Evolutionary conservation across 2,888 invertebrate species (phyloP).

Genomic region (Euspilapteryx auroguttella): DNA sequence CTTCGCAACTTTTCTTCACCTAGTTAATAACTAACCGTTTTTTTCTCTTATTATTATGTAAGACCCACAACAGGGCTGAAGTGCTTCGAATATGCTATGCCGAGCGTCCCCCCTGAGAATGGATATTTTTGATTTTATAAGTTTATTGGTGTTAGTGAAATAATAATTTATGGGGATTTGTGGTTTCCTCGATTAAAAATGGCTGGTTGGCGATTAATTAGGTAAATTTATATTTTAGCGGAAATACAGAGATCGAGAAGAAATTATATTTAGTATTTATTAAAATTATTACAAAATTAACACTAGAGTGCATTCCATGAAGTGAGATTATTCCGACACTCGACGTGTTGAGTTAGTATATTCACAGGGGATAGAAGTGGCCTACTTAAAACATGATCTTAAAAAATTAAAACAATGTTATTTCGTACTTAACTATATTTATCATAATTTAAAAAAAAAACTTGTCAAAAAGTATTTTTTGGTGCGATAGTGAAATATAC

Average conservation of each 20-base stretch:
- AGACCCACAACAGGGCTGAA: slow-evolving; percentile 15
- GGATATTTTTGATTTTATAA: too few species aligned
- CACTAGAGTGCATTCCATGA: slow-evolving; percentile 17
- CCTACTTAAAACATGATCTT: slow-evolving; percentile 29
- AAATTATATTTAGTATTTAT: too few species aligned
- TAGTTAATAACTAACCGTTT: too few species aligned
- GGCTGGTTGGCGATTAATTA: too few species aligned
- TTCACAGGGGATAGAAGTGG: slow-evolving; percentile 45
- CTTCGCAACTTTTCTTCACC: slow-evolving; percentile 21
- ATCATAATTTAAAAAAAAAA: slow-evolving; percentile 27
- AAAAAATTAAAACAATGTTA: slow-evolving; percentile 18
- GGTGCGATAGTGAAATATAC: slow-evolving; percentile 59
- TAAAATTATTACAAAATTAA: slow-evolving; percentile 30
- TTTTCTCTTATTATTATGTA: too few species aligned
- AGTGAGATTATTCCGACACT: slow-evolving; percentile 18
- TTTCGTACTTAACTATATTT: slow-evolving; percentile 36
- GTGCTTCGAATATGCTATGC: slow-evolving; percentile 47
- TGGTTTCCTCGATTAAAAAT: too few species aligned
- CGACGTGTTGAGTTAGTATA: slow-evolving; percentile 12
- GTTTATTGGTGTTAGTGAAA: slow-evolving; percentile 52
- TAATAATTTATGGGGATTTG: slow-evolving; percentile 40
- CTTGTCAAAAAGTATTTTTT: slow-evolving; percentile 31
- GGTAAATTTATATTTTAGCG: too few species aligned
- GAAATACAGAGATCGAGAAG: too few species aligned
- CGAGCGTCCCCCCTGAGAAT: slow-evolving; percentile 59